Evolutionary conservation across 2,888 invertebrate species (phyloP).

Genomic region (Lasioglossum vierecki): DNA sequence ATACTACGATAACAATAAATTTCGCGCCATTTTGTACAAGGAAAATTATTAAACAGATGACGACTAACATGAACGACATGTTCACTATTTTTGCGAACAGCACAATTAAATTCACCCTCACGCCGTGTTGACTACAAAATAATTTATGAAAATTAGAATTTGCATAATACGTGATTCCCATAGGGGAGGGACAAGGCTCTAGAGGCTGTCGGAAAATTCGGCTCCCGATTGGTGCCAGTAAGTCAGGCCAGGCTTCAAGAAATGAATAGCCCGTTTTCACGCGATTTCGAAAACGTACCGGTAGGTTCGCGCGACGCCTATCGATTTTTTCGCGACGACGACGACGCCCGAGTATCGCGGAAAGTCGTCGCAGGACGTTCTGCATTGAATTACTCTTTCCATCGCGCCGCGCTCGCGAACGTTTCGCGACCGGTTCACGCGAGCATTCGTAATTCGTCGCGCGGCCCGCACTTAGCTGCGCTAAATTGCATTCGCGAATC

Average conservation of each 20-base stretch:
- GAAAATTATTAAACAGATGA: not conserved
- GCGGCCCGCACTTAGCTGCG: constrained; percentile 74
- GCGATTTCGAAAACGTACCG: constrained; percentile 30
- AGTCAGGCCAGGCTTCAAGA: not conserved
- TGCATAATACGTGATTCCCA: not conserved
- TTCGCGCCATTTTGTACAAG: not conserved
- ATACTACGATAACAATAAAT: not conserved
- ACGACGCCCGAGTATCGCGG: constrained; percentile 12
- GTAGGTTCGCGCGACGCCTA: constrained; percentile 3
- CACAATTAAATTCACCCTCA: not conserved
- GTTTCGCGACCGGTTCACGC: constrained; percentile 27
- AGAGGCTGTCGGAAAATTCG: constrained; percentile 26
- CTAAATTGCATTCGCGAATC: constrained; percentile 78
- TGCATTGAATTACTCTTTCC: constrained; percentile 62
- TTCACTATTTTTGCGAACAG: not conserved
- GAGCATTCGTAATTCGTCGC: constrained; percentile 72
- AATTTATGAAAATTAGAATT: not conserved
- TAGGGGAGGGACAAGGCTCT: not conserved
- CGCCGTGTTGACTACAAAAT: not conserved
- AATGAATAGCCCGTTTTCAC: constrained; percentile 30
- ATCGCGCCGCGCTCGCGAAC: constrained; percentile 51
- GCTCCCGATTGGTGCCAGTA: not conserved
- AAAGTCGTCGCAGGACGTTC: constrained; percentile 47
- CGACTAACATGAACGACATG: too few relatives aligned
- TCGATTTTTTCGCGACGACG: constrained; percentile 25